A percentile compares a stretch with the other conserved stretches of the same genome.
These are phyloP conservation scores for Octodonta nipae DNA, from an alignment of 2,888 invertebrate genomes.

Conservation along the genomic window DNA sequence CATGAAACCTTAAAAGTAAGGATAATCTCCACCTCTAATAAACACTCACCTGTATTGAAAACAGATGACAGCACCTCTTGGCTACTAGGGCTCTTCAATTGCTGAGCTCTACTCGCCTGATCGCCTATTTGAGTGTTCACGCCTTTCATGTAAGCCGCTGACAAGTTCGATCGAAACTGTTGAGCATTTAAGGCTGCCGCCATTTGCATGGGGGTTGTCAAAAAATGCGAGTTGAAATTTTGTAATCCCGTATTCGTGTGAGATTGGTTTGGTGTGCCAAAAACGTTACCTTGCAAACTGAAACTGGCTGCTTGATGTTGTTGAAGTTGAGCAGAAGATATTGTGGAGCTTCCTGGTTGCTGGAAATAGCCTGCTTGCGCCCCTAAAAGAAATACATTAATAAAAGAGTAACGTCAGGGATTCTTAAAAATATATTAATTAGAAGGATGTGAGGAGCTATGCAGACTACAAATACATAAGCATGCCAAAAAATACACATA, in stretches of 20 bases:
- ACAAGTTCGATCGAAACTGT: conserved; percentile 49
- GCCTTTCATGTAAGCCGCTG: conserved; percentile 35
- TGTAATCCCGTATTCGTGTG: conserved; percentile 39
- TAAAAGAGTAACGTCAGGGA: conserved; percentile 1
- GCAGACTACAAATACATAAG: conserved; percentile 2
- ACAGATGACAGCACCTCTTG: conserved; percentile 43
- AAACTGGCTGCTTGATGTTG: conserved; percentile 34
- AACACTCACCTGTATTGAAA: conserved; percentile 40
- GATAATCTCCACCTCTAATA: too few relatives aligned
- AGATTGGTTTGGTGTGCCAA: conserved; percentile 35
- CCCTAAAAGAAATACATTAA: conserved; percentile 23
- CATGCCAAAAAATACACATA: conserved; percentile 21
- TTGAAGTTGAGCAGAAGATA: conserved; percentile 35
- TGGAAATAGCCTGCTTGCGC: conserved; percentile 40
- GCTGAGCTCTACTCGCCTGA: conserved; percentile 35
- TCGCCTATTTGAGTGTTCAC: conserved; percentile 28
- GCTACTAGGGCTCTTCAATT: conserved; percentile 44
- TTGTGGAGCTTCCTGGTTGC: conserved; percentile 35
- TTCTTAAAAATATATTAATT: neutral
- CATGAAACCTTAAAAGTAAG: neutral
- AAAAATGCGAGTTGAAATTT: conserved; percentile 40
- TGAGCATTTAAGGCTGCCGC: conserved; percentile 48
- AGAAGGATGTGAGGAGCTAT: neutral
- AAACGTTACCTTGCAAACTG: conserved; percentile 39
- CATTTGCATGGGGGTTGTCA: conserved; percentile 48